phyloP scores from a whole-genome alignment of 1,140 invertebrate genomes.

The Papilio glaucus region DNA sequence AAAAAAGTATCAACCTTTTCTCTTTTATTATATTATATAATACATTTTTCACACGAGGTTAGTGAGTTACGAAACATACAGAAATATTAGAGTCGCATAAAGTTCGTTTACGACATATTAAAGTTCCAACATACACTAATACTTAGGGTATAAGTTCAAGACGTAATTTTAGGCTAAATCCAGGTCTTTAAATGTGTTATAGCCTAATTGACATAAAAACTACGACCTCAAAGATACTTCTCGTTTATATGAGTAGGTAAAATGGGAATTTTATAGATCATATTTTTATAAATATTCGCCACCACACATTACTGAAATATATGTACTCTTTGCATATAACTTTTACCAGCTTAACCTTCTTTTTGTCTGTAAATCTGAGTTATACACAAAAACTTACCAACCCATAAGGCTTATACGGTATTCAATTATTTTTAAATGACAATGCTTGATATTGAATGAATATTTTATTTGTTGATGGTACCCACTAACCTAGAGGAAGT shows the following conservation, averaged over 20 bases:
- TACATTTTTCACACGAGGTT: background rate
- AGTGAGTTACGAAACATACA: background rate
- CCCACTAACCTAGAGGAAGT: background rate
- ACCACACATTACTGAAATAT: background rate
- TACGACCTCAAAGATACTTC: background rate
- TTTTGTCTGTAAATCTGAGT: too few species aligned
- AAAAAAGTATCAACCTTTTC: background rate
- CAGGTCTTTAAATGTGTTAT: background rate
- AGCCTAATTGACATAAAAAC: conserved; percentile 9
- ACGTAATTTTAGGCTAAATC: conserved; percentile 6
- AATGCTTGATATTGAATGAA: too few species aligned
- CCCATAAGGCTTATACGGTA: too few species aligned
- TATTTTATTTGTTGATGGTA: too few species aligned
- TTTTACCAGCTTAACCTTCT: too few species aligned
- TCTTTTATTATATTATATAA: background rate
- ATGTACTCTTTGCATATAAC: background rate
- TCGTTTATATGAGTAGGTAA: background rate
- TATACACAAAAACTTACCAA: too few species aligned
- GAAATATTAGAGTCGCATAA: background rate
- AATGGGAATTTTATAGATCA: background rate
- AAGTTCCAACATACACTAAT: conserved; percentile 2
- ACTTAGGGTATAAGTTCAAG: conserved; percentile 6
- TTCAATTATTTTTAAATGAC: too few species aligned
- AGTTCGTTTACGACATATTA: conserved; percentile 6
- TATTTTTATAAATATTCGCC: background rate